Conservation (phyloP, 1,140 invertebrate genomes). For the Berghia stephanieae region DNA sequence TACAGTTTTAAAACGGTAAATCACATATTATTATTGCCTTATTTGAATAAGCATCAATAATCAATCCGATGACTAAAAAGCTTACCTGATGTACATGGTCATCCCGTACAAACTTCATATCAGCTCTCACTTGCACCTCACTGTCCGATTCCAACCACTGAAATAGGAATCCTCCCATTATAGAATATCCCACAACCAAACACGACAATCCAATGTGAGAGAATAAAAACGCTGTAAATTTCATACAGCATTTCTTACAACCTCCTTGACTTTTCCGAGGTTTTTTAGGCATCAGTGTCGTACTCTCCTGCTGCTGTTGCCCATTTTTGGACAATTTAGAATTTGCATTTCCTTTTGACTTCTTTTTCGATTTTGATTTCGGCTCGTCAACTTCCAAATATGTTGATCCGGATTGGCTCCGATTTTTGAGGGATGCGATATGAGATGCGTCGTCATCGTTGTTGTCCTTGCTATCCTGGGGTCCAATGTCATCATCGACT, state of each 20-base stretch:
- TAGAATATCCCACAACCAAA: constrained; percentile 27
- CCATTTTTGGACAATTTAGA: too few species aligned
- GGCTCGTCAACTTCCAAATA: neutral
- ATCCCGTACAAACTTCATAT: neutral
- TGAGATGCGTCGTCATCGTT: neutral
- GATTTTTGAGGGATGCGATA: neutral
- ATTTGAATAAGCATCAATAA: too few species aligned
- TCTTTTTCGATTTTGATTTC: neutral
- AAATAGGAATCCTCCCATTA: constrained; percentile 28
- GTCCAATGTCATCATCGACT: neutral
- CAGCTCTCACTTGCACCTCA: neutral
- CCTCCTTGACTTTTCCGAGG: neutral
- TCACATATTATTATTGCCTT: too few species aligned
- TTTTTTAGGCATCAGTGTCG: too few species aligned
- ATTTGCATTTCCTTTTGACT: too few species aligned
- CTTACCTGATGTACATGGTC: too few species aligned
- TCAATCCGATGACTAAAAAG: too few species aligned
- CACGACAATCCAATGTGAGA: constrained; percentile 28
- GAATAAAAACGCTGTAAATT: constrained; percentile 22
- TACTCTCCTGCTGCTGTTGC: too few species aligned
- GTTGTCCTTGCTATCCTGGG: too few species aligned
- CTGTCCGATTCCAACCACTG: constrained; percentile 12
- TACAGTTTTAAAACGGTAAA: too few species aligned
- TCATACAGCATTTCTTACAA: neutral
- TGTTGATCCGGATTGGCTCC: neutral